phyloP scores from a whole-genome alignment of 2,797 vertebrate species.

The Argentina silus region DNA sequence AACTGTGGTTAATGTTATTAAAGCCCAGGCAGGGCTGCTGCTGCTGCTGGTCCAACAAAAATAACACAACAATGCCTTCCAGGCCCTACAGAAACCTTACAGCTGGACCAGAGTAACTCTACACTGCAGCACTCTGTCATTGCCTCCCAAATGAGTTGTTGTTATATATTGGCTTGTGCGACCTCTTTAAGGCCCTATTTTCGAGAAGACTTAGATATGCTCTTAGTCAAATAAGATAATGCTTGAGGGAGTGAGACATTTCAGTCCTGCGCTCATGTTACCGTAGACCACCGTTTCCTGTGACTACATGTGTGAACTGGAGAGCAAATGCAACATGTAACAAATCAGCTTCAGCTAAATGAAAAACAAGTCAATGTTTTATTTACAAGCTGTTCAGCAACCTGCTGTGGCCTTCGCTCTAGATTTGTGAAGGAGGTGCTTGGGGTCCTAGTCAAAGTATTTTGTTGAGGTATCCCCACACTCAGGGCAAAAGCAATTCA shows the following conservation, averaged over 20 bases:
- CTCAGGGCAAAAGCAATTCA: background rate
- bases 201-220: conserved; percentile 42
- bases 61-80: conserved; percentile 70
- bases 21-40: conserved; percentile 43
- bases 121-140: conserved; percentile 48
- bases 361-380: background rate
- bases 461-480: background rate
- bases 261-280: conserved; percentile 32
- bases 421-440: background rate
- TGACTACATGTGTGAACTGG: background rate
- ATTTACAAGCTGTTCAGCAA: background rate
- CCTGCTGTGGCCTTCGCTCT: background rate
- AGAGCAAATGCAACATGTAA: background rate
- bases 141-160: conserved; percentile 37
- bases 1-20: conserved; percentile 72
- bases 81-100: conserved; percentile 54
- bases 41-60: conserved; percentile 64
- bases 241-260: conserved; percentile 39
- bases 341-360: background rate
- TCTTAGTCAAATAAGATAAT: conserved; percentile 50
- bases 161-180: conserved; percentile 36
- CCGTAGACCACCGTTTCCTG: background rate
- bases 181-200: conserved; percentile 42
- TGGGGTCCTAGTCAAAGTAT: background rate
- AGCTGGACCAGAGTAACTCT: conserved; percentile 64